A percentile compares a stretch with the other conserved stretches of the same genome.
Conservation (phyloP, 2,888 invertebrate species). For the Trachelus troglodyta region DNA sequence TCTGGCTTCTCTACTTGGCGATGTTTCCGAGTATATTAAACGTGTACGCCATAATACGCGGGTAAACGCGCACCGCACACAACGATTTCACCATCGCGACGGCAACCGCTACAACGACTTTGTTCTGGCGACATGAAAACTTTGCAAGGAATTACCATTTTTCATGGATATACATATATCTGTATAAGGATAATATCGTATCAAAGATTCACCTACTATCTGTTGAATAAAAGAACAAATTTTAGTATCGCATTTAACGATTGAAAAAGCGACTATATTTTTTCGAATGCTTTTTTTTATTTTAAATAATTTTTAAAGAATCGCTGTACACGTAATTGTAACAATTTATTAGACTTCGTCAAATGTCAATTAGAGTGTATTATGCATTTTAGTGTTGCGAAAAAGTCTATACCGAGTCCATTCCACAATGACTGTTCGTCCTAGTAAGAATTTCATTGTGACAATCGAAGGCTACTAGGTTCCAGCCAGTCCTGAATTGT, state of each 20-base stretch:
- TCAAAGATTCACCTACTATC: neutral
- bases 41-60: neutral
- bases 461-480: too few relatives aligned
- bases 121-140: neutral
- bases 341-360: too few relatives aligned
- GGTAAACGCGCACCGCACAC: neutral
- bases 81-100: neutral
- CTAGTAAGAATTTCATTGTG: too few relatives aligned
- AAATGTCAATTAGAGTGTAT: too few relatives aligned
- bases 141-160: neutral
- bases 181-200: neutral
- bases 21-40: neutral
- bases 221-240: neutral
- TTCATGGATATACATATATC: neutral
- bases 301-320: neutral
- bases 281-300: neutral
- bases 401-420: too few relatives aligned
- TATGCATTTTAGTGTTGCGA: too few relatives aligned
- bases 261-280: neutral
- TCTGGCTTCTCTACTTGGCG: slow-evolving; percentile 21
- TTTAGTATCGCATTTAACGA: neutral
- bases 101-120: neutral
- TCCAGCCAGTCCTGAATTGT: too few relatives aligned
- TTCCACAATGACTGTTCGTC: too few relatives aligned
- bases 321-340: neutral